Evolutionary conservation across 92 coral and sea anemone genomes (phyloP).

Genomic region (Zoanthus sociatus): DNA sequence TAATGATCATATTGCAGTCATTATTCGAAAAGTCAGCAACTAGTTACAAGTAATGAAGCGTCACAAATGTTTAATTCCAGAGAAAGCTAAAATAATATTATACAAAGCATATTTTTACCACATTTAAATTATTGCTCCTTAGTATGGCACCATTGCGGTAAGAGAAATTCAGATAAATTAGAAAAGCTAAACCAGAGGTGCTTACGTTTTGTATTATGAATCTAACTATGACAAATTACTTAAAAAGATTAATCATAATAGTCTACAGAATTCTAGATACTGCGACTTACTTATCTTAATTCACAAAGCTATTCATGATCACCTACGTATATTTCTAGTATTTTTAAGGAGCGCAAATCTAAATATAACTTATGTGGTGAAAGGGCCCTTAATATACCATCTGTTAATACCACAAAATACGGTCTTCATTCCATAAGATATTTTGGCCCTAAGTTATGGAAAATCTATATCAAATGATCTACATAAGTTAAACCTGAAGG

Average conservation of each 20-base stretch:
- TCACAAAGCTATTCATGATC: not conserved
- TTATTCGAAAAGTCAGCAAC: not conserved
- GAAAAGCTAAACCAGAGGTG: not conserved
- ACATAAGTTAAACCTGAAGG: conserved; percentile 10
- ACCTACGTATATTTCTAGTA: not conserved
- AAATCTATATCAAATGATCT: conserved; percentile 9
- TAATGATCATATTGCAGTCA: not conserved
- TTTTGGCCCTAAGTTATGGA: not conserved
- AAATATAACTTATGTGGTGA: not conserved
- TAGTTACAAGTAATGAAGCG: not conserved
- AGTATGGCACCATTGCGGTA: not conserved
- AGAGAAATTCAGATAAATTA: not conserved
- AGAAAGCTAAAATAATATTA: not conserved
- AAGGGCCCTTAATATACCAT: not conserved
- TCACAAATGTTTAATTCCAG: not conserved
- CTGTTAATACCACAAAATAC: not conserved
- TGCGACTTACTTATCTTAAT: not conserved
- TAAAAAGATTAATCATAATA: not conserved
- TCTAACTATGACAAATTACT: not conserved
- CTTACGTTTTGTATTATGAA: not conserved
- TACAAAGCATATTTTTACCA: not conserved
- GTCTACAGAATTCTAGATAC: not conserved
- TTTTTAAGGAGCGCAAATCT: not conserved
- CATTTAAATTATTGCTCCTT: not conserved
- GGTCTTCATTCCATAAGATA: not conserved